Evolutionary conservation across 37 sponge, comb jelly and placozoan genomes (phyloP).

Genomic region (Haliclona indistincta): DNA sequence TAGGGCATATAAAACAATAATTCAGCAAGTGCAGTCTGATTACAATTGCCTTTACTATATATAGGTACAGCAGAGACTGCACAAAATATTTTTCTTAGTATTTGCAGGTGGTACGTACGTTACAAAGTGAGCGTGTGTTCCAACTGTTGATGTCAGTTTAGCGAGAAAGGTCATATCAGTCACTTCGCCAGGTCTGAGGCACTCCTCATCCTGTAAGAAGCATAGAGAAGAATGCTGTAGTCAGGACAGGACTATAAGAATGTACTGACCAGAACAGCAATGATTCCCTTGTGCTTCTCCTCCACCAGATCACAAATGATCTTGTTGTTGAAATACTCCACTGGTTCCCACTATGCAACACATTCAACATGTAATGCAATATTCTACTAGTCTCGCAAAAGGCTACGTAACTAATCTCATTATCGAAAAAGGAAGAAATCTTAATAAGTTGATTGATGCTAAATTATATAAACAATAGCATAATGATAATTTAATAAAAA

Average conservation of each 20-base stretch:
- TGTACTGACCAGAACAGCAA: constrained; percentile 56
- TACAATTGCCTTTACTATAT: too few relatives aligned
- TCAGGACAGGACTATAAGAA: neutral
- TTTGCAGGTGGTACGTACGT: constrained; percentile 18
- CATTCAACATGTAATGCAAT: too few relatives aligned
- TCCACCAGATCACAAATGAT: constrained; percentile 87
- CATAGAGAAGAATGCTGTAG: constrained; percentile 4
- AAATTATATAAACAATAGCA: too few relatives aligned
- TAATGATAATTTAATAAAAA: too few relatives aligned
- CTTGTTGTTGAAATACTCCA: constrained; percentile 88
- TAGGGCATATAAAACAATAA: neutral
- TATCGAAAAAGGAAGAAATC: too few relatives aligned
- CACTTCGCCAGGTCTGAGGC: constrained; percentile 79
- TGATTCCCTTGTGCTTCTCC: constrained; percentile 79
- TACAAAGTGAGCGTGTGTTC: constrained; percentile 65
- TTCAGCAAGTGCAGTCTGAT: too few relatives aligned
- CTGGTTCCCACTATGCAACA: constrained; percentile 87
- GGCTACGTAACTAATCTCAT: too few relatives aligned
- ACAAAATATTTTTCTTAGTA: too few relatives aligned
- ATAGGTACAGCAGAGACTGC: too few relatives aligned
- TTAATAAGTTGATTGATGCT: too few relatives aligned
- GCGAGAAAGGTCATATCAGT: constrained; percentile 66
- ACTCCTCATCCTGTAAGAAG: constrained; percentile 75
- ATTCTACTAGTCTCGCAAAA: neutral
- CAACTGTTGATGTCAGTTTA: constrained; percentile 55